A percentile compares a stretch with the other conserved stretches of the same genome.
Conservation (phyloP, 2,888 invertebrate species). For the Ceriagrion tenellum region DNA sequence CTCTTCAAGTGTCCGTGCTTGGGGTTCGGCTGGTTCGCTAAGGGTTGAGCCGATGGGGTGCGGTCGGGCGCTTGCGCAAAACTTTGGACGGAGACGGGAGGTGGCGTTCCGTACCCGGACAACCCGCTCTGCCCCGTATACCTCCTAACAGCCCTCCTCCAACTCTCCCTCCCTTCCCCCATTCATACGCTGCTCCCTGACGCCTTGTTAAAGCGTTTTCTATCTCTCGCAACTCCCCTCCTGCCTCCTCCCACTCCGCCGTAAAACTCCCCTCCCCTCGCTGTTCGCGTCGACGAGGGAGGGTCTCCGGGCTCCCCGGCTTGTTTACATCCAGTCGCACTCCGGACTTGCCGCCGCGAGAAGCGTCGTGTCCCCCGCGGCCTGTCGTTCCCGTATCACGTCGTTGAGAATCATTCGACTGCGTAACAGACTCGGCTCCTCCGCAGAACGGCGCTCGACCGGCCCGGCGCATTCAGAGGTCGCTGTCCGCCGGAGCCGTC, state of each 20-base stretch:
- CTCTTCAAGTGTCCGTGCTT: no score
- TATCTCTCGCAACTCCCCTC: neutral
- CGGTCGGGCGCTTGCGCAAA: neutral
- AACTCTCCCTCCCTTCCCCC: neutral
- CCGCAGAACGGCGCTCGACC: no score
- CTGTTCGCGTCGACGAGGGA: neutral
- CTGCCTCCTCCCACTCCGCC: neutral
- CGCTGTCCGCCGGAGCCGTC: no score
- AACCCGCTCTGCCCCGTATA: no score
- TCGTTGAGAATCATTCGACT: no score
- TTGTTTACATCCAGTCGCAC: constrained; percentile 6
- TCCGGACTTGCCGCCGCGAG: constrained; percentile 1
- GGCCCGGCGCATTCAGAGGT: no score
- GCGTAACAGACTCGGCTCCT: no score
- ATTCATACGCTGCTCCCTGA: neutral
- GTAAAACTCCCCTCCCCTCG: neutral
- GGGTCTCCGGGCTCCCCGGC: neutral
- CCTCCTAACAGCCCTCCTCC: neutral
- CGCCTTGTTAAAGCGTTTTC: neutral
- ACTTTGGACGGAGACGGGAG: neutral
- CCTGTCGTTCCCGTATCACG: neutral
- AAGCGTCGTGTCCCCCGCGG: neutral
- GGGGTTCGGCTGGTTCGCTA: neutral
- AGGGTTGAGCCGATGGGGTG: neutral
- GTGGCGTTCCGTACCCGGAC: neutral